Evolutionary conservation across 1,140 invertebrate species (phyloP).

Genomic region (Cylas formicarius): DNA sequence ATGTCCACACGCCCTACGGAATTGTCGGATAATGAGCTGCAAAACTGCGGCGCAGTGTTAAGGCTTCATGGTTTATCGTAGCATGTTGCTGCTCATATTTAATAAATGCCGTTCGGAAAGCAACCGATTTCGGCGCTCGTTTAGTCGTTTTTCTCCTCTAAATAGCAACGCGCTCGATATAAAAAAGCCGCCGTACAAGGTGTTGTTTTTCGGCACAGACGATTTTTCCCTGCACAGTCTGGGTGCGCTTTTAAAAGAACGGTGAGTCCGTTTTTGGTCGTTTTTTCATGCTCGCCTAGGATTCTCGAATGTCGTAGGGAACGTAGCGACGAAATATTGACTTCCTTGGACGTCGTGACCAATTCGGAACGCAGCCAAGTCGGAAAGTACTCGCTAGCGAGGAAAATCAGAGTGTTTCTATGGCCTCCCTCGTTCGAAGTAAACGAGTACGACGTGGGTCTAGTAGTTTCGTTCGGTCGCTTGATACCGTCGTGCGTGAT

Average conservation of each 20-base stretch:
- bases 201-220: conserved; percentile 65
- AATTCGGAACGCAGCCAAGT: conserved; percentile 46
- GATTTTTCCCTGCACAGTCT: conserved; percentile 59
- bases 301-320: not conserved
- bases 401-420: conserved; percentile 45
- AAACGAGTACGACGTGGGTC: conserved; percentile 53
- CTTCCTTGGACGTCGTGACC: conserved; percentile 54
- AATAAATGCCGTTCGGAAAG: too few relatives aligned
- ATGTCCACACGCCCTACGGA: too few relatives aligned
- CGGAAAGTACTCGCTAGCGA: conserved; percentile 44
- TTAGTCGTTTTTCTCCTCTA: too few relatives aligned
- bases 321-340: conserved; percentile 23
- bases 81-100: too few relatives aligned
- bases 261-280: conserved; percentile 41
- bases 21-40: too few relatives aligned
- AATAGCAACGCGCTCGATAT: too few relatives aligned
- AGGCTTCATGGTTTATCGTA: too few relatives aligned
- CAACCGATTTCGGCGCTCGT: too few relatives aligned
- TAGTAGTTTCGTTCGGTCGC: conserved; percentile 67
- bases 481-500: conserved; percentile 59
- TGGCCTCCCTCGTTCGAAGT: conserved; percentile 49
- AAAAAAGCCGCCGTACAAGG: conserved; percentile 45
- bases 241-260: conserved; percentile 43
- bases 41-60: too few relatives aligned
- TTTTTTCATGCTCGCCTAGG: not conserved